A percentile compares a stretch with the other conserved stretches of the same genome.
These are phyloP conservation scores for Phyllotreta striolata DNA, from an alignment of 2,888 invertebrate species.

Conservation along the genomic window DNA sequence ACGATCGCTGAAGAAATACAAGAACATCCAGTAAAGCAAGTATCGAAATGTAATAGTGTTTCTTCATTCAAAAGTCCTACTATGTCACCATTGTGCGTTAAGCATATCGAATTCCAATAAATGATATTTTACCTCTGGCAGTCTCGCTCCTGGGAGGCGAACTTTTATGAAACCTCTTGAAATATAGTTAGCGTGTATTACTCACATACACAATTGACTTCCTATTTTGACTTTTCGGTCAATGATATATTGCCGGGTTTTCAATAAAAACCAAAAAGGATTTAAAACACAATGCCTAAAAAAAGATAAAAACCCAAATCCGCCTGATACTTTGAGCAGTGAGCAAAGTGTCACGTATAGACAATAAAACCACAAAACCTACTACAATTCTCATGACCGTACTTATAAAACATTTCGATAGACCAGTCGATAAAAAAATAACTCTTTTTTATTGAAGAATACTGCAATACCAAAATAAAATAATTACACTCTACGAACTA, in stretches of 20 bases:
- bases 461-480: no score
- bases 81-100: neutral
- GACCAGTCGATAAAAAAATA: neutral
- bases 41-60: no score
- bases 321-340: constrained; percentile 2
- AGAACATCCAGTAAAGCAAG: no score
- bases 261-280: constrained; percentile 13
- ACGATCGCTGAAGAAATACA: no score
- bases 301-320: constrained; percentile 12
- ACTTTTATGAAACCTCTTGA: constrained; percentile 6
- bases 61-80: neutral
- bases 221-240: constrained; percentile 12
- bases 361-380: constrained; percentile 17
- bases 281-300: constrained; percentile 16
- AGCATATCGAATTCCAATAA: constrained; percentile 8
- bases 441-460: no score
- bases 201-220: constrained; percentile 11
- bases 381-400: constrained; percentile 12
- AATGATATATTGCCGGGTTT: constrained; percentile 14
- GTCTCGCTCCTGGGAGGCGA: constrained; percentile 5
- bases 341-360: constrained; percentile 23
- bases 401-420: constrained; percentile 1
- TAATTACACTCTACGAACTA: no score
- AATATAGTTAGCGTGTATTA: constrained; percentile 8
- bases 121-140: neutral